phyloP scores from a whole-genome alignment of 2,113 vertebrate species.

The Myiozetetes cayanensis region DNA sequence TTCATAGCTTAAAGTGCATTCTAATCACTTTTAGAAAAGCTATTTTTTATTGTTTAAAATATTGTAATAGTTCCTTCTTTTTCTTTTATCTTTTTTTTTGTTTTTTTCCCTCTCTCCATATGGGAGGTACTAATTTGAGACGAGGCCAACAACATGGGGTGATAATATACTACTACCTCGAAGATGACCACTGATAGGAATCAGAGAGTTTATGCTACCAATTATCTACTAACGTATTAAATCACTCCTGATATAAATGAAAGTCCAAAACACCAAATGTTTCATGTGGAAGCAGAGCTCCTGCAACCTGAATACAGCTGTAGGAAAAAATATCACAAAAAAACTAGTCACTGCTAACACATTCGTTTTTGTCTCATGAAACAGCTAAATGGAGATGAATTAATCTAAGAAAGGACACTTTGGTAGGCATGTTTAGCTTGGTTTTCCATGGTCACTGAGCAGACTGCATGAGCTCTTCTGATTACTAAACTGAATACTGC shows the following conservation, averaged over 20 bases:
- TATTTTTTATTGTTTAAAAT: neutral
- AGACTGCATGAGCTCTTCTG: neutral
- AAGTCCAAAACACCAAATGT: neutral
- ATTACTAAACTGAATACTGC: neutral
- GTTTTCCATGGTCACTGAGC: neutral
- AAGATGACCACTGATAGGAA: neutral
- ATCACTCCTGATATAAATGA: neutral
- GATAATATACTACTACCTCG: neutral
- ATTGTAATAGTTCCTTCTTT: neutral
- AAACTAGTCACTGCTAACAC: neutral
- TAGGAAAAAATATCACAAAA: neutral
- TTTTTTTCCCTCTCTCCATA: rapidly evolving
- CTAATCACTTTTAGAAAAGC: neutral
- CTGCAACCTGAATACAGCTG: neutral
- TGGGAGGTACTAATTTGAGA: neutral
- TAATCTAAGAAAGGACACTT: neutral
- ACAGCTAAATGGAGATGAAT: neutral
- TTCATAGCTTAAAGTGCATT: neutral
- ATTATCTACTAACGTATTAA: neutral
- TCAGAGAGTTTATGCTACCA: neutral
- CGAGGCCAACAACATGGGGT: neutral
- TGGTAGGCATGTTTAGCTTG: neutral
- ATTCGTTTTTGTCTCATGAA: neutral
- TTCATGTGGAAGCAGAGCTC: neutral
- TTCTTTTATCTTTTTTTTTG: neutral